Base-by-base conservation (phyloP, 2,113 vertebrate species). In the Panurus biarmicus region DNA sequence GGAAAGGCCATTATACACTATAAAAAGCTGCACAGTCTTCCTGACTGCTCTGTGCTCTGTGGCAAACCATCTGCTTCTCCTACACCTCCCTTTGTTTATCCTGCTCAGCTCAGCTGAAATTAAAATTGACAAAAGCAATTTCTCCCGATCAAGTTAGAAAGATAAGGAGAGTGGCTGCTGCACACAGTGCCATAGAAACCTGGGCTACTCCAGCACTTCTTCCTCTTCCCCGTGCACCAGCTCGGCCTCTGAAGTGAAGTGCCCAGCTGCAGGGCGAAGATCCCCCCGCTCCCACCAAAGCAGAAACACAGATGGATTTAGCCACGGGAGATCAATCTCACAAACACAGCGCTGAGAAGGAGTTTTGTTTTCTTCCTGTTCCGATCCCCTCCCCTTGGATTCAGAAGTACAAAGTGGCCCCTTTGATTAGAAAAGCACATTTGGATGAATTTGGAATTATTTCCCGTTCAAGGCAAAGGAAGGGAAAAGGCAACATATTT, bases 51-150 rank as follows among this genome's bases (percentile, higher is more conserved):
- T 54, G 24, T 77, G 97, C 92, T 96, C 88, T 95, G 86, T 91
- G 90, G 96, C 91, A 90, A 96, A 90, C 82, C 94, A 94, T 96
- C 93, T 97, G 94, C 95, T 96, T 76, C 61, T 94, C 80, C 73
- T 84, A 80, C 93, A 76, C 85, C 83, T 95, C 88, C 67, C 69
- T 86, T 93, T 95, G 93, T 96, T 95, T 86, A 90, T 95, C 79
- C 91, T 97, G 77, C 71, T 80, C 90, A 25, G 83, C 79, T 96
- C 91, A 91, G 82, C 78, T 86, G 79, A 97, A 97, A 97, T 96
- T 87, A 97, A 97, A 97, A 96, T 91, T 79, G 77, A 97, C 95
- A 95, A 96, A 97, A 93, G 53, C 75, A 94, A 90, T 96, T 94
- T 96, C 82, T 94, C 77, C 87, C 13, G 89, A 96, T 93, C 83